Base-by-base conservation (phyloP, 2,888 invertebrate species). In the Hypomecis atomaria region DNA sequence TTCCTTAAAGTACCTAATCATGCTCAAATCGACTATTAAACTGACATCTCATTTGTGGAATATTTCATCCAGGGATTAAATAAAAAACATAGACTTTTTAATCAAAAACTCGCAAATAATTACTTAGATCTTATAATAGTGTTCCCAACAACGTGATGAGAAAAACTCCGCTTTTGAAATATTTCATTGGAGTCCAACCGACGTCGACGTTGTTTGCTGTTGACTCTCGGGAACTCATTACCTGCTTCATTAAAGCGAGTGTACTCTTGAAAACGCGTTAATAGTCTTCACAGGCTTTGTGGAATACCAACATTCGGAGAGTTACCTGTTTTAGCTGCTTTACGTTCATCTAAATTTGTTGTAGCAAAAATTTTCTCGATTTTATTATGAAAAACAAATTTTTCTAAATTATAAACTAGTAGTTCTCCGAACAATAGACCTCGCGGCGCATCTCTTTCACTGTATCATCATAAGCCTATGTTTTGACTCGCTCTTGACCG, bases 201-300 rank as follows among this genome's bases (percentile, higher is more conserved):
- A 69, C 60, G 75, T 77, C 67, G 73, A 75, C 77, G 23, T 81
- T 85, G 82, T 85, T 85, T 85, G 81, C 81, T 80, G 84, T 85
- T 79, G 84, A 81, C 84, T 85, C 79, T 77, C 74, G 65, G 74
- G 79, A 83, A 76, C 83, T 87, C 87, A 87, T 89, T 89, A 88
- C 83, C 83, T 85, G 87, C 85, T 87, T 89, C 88, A 90, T 90
- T 91, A 87, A 86, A 83, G 79, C 78, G 78, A 87, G 87, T 79
- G 76, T 76, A 76, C 85, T 79, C 80, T 82, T 77, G 69, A 78
- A 79, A 80, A 78, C 79, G 75, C 76, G 71, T 70, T 74, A 71
- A 74, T 71, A 75, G 76, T 72, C 75, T 78, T 79, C 76, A 63
- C 64, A 63, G 69, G 73, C 59, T 48, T 52, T 50, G n/a, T 48